Percentiles rank a stretch among this genome's conserved stretches.
Evolutionary conservation across 2,113 vertebrate genomes (phyloP).

Genomic region (Dasyornis broadbenti): DNA sequence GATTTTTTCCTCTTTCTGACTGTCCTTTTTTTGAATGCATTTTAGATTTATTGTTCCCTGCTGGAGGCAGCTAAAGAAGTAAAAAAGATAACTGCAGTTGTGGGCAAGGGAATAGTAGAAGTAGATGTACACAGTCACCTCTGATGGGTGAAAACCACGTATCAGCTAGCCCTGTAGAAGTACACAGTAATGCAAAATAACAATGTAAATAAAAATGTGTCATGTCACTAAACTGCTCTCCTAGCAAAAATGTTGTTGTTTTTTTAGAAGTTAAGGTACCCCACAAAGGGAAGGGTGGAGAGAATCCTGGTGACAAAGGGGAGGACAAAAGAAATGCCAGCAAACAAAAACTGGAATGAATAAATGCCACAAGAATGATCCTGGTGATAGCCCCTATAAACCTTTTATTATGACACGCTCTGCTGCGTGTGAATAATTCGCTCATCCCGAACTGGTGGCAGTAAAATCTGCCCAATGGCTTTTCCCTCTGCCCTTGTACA

Average conservation of each 20-base stretch:
- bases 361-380: not conserved
- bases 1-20: not conserved
- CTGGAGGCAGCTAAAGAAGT: conserved; percentile 16
- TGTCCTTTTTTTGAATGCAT: not conserved
- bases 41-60: conserved; percentile 11
- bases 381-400: not conserved
- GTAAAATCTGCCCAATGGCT: not conserved
- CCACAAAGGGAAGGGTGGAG: not conserved
- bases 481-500: accelerated
- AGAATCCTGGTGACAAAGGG: not conserved
- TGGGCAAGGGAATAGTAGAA: not conserved
- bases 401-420: not conserved
- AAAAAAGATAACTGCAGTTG: not conserved
- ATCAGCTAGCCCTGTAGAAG: not conserved
- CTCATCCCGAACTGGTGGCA: not conserved
- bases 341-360: not conserved
- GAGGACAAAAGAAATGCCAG: not conserved
- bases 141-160: not conserved
- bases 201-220: not conserved
- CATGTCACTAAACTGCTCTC: not conserved
- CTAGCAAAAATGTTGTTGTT: not conserved
- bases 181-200: not conserved
- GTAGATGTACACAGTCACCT: not conserved
- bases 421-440: not conserved
- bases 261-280: not conserved